A percentile compares a stretch with the other conserved stretches of the same genome.
Evolutionary conservation across 2,797 vertebrate genomes (phyloP).

Genomic region (Danio jaintianensis): DNA sequence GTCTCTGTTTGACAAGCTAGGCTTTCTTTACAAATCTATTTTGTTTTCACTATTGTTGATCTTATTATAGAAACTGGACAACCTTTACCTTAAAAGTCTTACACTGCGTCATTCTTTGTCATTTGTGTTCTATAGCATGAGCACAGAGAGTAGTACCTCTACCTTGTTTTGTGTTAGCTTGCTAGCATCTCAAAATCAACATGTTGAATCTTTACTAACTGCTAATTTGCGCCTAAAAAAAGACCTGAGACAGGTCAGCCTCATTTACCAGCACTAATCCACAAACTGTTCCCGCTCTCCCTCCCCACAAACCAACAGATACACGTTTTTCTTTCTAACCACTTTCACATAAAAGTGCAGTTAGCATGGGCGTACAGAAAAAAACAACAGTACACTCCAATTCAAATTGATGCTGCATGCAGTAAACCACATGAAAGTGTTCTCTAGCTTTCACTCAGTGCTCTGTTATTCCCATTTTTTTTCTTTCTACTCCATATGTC

Average conservation of each 20-base stretch:
- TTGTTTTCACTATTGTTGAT: neutral
- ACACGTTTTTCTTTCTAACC: slow-evolving; percentile 9
- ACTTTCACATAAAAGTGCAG: neutral
- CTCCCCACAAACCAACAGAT: slow-evolving; percentile 5
- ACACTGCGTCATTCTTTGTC: neutral
- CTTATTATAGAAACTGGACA: neutral
- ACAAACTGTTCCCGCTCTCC: neutral
- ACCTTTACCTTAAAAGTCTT: neutral
- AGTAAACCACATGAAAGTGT: slow-evolving; percentile 2
- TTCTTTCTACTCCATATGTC: neutral
- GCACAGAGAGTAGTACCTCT: neutral
- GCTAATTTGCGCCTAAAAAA: slow-evolving; percentile 23
- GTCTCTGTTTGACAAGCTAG: neutral
- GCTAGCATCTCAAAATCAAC: no score
- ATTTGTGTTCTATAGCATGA: slow-evolving; percentile 8
- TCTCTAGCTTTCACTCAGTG: neutral
- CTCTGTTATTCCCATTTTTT: neutral
- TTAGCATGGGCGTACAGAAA: neutral
- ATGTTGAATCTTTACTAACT: neutral
- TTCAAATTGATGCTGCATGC: slow-evolving; percentile 3
- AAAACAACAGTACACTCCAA: neutral
- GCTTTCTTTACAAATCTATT: neutral
- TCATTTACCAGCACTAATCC: slow-evolving; percentile 25
- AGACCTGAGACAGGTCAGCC: neutral
- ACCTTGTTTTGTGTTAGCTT: no score